Evolutionary conservation across 2,888 invertebrate genomes (phyloP), one percentile per base, ranked within the genome.

Genomic region (Sarcophaga rosellei): DNA sequence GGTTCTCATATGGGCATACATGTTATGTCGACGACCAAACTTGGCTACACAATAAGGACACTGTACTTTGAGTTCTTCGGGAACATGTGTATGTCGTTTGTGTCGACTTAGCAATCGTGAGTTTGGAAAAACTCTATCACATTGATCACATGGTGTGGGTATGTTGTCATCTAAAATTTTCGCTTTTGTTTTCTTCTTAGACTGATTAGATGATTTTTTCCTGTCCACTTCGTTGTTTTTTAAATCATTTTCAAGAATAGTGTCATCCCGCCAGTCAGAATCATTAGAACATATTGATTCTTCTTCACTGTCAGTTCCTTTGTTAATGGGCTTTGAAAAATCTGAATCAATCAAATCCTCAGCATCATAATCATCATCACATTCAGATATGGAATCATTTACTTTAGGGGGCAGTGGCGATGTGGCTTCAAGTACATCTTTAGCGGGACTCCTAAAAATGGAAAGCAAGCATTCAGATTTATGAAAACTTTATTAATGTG

Each of bases 61-160:
- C 88, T 95, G 94, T 87, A 94, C 95, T 66, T 93, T 92, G 86
- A 94, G 94, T 77, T 94, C 94, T 69, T 93, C 91, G 0, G 94
- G 94, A 89, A 94, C 93, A 91, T 96, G 96, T 0, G 86, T 86
- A 25, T 95, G 93, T 89, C 95, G 95, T 23, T 94, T 94, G 91
- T 96, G 96, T 72, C 95, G 94, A 0, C 95, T 94, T 10, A 96
- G 93, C 89, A 95, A 94, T 87, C 95, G 96, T 77, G 95, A 94
- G 91, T 96, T 95, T 90, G 88, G 94, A 92, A 96, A 96, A 17
- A 94, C 94, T 91, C 95, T 95, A 45, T 94, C 94, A 89, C 96
- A 96, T 5, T 94, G 94, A 61, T 94, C 94, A 90, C 96, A 96
- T 62, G 86, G 86, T 66, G 84, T 84, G 0, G 86, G 86, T 84